phyloP scores from a whole-genome alignment of 2,113 vertebrate genomes.

The Xiphorhynchus elegans region DNA sequence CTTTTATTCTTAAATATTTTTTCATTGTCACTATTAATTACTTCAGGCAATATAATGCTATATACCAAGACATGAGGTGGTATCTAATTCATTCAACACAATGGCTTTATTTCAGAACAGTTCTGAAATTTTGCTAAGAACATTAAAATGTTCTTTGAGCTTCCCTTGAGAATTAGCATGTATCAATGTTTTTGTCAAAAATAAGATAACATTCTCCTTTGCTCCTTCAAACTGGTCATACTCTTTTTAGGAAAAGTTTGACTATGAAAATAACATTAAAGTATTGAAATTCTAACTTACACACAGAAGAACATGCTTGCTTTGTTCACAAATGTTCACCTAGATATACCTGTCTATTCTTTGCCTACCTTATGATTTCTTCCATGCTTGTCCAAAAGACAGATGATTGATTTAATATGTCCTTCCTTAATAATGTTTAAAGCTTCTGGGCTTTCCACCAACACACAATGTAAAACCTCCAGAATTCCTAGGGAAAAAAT shows the following conservation, averaged over 20 bases:
- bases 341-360: background rate
- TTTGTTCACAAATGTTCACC: background rate
- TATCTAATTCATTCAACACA: background rate
- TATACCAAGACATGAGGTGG: background rate
- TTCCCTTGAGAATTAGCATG: background rate
- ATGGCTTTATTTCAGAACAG: background rate
- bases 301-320: background rate
- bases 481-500: slow-evolving; percentile 81
- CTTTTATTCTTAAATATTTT: background rate
- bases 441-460: slow-evolving; percentile 97
- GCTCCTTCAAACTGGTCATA: background rate
- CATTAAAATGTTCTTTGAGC: background rate
- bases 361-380: slow-evolving; percentile 91
- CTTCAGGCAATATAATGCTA: background rate
- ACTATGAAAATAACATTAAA: background rate
- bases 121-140: background rate
- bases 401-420: slow-evolving; percentile 97
- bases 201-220: background rate
- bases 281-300: background rate
- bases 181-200: background rate
- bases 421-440: slow-evolving; percentile 97
- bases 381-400: slow-evolving; percentile 93
- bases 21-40: background rate
- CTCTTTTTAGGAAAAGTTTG: background rate
- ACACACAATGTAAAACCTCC: slow-evolving; percentile 95